Base-by-base conservation (phyloP, 2,888 invertebrate genomes). In the Nomada fabriciana region DNA sequence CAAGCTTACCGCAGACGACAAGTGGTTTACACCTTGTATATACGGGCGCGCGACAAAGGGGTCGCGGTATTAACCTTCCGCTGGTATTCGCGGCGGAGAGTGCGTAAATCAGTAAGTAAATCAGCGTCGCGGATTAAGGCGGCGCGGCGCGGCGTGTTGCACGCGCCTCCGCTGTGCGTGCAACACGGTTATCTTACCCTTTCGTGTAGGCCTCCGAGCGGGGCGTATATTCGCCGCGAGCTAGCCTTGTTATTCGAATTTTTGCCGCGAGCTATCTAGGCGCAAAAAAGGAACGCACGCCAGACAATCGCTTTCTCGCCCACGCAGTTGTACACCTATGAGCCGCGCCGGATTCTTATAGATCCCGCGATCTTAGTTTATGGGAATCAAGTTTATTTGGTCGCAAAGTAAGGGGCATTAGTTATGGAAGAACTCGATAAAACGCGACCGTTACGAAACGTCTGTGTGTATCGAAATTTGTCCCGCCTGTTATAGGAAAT, bases 241-340 rank as follows among this genome's bases (percentile, higher is more conserved):
- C 77, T 25, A 60, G 59, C 50, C 79, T 64, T 84, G 88, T 78
- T 88, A 89, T 86, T 88, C 86, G 81, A 78, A 88, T 87, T 89
- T 73, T 73, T 88, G 82, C 84, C 81, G 82, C 84, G 85, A 80
- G 88, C 87, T 80, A 90, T 88, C 88, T 88, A 86, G 86, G 87
- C 81, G 91, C 87, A 89, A 91, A 90, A 89, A 91, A 84, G 78
- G 77, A 83, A 87, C 88, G 59, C 73, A 64, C 36, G 64, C 80
- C 82, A 78, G 86, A 87, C 88, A 89, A 89, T 88, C 87, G 86
- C 72, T 50, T 42, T 68, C 80, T 87, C 88, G 75, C 83, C 87
- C 83, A 83, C 86, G 82, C 81, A 29, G 23, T 18, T 42, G 64
- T 43, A 70, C 80, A 59, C 67, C 52, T 74, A 70, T 47, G 70